Evolutionary conservation across 2,113 vertebrate species (phyloP).

Genomic region (Anarrhichthys ocellatus): DNA sequence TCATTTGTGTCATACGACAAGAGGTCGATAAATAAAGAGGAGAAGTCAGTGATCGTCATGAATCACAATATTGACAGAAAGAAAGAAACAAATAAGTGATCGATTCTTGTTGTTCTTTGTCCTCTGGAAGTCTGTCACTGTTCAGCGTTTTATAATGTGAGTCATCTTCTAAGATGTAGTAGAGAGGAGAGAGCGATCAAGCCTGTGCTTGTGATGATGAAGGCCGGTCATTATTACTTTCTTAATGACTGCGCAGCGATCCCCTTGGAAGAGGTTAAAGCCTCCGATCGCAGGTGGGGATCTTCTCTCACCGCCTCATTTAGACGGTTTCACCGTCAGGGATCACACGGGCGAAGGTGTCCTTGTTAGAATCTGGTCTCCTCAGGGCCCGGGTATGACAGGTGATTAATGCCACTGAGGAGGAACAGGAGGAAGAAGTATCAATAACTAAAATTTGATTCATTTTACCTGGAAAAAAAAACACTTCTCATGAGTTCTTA

Average conservation of each 20-base stretch:
- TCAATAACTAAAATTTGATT: background rate
- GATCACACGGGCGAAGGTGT: slow-evolving; percentile 64
- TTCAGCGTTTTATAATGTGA: background rate
- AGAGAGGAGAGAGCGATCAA: slow-evolving; percentile 16
- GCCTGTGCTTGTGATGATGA: slow-evolving; percentile 21
- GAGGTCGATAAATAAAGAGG: background rate
- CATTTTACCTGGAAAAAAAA: background rate
- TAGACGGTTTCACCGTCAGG: slow-evolving; percentile 75
- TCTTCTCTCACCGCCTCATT: slow-evolving; percentile 63
- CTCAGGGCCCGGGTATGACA: slow-evolving; percentile 7
- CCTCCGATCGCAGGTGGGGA: slow-evolving; percentile 63
- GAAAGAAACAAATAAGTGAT: background rate
- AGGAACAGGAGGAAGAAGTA: background rate
- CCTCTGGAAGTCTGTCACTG: background rate
- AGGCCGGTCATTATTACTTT: slow-evolving; percentile 55
- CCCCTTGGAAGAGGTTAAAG: slow-evolving; percentile 63
- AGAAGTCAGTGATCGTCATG: background rate
- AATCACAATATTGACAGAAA: background rate
- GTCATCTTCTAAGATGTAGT: background rate
- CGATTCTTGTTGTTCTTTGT: background rate
- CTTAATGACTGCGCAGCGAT: slow-evolving; percentile 63
- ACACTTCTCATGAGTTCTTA: background rate
- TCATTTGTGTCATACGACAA: background rate
- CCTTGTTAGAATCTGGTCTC: slow-evolving; percentile 40
- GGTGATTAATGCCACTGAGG: slow-evolving; percentile 11